Conservation (phyloP, 2,888 invertebrate species). For the Lobophora halterata region DNA sequence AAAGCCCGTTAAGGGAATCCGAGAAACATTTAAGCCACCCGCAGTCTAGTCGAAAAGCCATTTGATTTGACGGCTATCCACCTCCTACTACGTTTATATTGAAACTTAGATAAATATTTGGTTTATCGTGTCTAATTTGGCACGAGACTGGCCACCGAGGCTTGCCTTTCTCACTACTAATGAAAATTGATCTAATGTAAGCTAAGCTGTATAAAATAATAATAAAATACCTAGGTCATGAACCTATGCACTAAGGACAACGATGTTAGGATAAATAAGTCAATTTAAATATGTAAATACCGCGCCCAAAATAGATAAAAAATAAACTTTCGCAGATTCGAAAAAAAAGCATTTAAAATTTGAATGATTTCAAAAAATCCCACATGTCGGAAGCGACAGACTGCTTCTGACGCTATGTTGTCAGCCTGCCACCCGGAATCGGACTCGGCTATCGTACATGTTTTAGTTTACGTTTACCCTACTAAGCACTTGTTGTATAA, state of each 20-base stretch:
- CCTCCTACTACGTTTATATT: slow-evolving; percentile 78
- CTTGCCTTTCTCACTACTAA: slow-evolving; percentile 43
- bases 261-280: too few species aligned
- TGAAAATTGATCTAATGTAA: slow-evolving; percentile 2
- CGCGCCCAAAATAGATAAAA: too few species aligned
- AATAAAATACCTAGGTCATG: too few species aligned
- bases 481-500: slow-evolving; percentile 76
- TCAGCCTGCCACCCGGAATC: slow-evolving; percentile 45
- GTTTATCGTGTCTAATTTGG: slow-evolving; percentile 78
- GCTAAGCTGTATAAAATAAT: too few species aligned
- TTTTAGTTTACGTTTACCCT: slow-evolving; percentile 68
- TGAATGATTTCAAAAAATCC: slow-evolving; percentile 38
- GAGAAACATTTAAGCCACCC: slow-evolving; percentile 59
- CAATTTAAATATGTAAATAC: too few species aligned
- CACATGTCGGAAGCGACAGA: slow-evolving; percentile 48
- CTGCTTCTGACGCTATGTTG: slow-evolving; percentile 38
- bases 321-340: too few species aligned
- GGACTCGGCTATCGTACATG: slow-evolving; percentile 49
- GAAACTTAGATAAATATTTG: slow-evolving; percentile 79
- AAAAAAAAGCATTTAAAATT: slow-evolving; percentile 1
- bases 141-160: slow-evolving; percentile 63
- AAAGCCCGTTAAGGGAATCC: slow-evolving; percentile 52
- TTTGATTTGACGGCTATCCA: slow-evolving; percentile 77
- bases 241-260: too few species aligned
- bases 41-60: slow-evolving; percentile 71